phyloP scores from a whole-genome alignment of 2,113 vertebrate genomes.

The Gnathonemus echidnorhynchus region DNA sequence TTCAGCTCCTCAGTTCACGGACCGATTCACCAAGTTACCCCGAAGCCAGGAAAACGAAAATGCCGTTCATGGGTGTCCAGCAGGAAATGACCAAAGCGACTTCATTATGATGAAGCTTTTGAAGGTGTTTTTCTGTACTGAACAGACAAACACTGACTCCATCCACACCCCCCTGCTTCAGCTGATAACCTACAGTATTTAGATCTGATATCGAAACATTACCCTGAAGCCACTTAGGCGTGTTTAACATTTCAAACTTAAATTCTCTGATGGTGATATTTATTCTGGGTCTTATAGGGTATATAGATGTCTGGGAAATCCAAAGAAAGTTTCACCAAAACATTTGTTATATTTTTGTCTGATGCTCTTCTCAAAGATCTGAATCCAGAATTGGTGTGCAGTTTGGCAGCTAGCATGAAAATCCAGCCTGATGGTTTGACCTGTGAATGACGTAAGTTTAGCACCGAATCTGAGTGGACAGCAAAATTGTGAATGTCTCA shows the following conservation, averaged over 20 bases:
- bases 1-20: not conserved
- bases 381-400: not conserved
- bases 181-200: not conserved
- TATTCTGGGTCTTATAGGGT: not conserved
- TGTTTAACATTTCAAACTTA: not conserved
- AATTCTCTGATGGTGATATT: not conserved
- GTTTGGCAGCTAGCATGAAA: not conserved
- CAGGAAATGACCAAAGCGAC: constrained; percentile 13
- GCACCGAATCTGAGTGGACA: not conserved
- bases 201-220: not conserved
- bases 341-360: not conserved
- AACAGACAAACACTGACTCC: not conserved
- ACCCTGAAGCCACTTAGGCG: not conserved
- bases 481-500: not conserved
- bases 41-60: constrained; percentile 8
- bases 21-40: not conserved
- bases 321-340: not conserved
- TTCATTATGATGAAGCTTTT: not conserved
- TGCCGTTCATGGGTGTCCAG: not conserved
- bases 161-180: not conserved
- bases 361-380: not conserved
- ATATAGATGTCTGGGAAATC: not conserved
- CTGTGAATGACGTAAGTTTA: not conserved
- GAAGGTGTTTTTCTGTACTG: not conserved
- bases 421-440: not conserved